Evolutionary conservation across 2,113 vertebrate species (phyloP), one percentile per base, ranked within the genome.

Genomic region (Aptenodytes forsteri): DNA sequence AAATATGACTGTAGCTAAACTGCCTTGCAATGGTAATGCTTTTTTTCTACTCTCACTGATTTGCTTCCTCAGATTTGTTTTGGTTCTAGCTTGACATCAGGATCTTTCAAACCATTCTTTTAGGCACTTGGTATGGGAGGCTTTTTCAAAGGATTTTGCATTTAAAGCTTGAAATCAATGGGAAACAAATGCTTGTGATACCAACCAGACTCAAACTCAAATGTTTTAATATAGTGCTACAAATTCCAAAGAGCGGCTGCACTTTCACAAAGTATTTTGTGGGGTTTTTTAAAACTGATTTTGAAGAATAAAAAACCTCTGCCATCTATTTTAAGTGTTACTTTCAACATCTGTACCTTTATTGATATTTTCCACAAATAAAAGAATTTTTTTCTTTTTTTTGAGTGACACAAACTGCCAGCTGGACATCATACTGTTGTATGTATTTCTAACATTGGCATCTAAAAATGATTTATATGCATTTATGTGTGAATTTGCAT

Each of bases 121-220:
- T 61, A 73, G 36, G 21, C 16, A 22, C 4, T 52, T 52, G 34
- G 5, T 83, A 49, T 27, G 11, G 20, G 9, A 70, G 3, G 7
- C 0, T 34, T 44, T 89, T 83, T 64, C 86, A 91, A 94, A 94
- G 8, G 10, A 69, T 65, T 92, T 83, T 81, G 16, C 49, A 66
- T 96, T 84, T 84, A 77, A 87, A 89, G 13, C 9, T 67, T 84
- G 64, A 89, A 89, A 78, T 82, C 65, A 82, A n/a, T 67, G n/a
- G 29, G 47, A 94, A 91, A 47, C 30, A 86, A 91, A 89, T 30
- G 16, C 56, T 55, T 71, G 49, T 66, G 36, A 67, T 82, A 52
- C 16, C 56, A 82, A 15, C 23, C 44, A 67, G 46, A 64, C 17
- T 52, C 67, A 75, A 76, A 92, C 91, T 89, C 20, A 89, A 76